These are phyloP conservation scores for Leptopilina syphax DNA, from an alignment of 2,888 invertebrate species.

Conservation along the genomic window DNA sequence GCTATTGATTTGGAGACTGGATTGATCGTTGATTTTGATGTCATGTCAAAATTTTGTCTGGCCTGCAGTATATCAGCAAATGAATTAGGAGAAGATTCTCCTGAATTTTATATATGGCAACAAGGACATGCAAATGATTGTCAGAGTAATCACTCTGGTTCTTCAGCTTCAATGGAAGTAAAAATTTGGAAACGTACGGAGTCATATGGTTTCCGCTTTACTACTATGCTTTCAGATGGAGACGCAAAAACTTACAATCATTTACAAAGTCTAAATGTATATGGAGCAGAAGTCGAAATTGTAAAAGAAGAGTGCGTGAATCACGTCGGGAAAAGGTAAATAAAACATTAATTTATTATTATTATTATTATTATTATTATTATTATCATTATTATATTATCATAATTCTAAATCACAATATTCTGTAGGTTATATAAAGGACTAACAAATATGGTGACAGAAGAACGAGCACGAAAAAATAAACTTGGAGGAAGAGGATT, in stretches of 20 bases:
- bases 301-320: conserved; percentile 51
- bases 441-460: too few relatives aligned
- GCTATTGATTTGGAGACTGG: too few relatives aligned
- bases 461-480: too few relatives aligned
- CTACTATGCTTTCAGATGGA: conserved; percentile 49
- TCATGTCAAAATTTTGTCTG: too few relatives aligned
- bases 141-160: conserved; percentile 51
- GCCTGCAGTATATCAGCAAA: too few relatives aligned
- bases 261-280: conserved; percentile 44
- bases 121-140: conserved; percentile 49
- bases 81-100: too few relatives aligned
- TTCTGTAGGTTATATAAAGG: too few relatives aligned
- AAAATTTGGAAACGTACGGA: conserved; percentile 50
- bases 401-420: too few relatives aligned
- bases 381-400: too few relatives aligned
- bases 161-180: conserved; percentile 55
- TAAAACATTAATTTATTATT: too few relatives aligned
- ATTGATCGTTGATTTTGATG: too few relatives aligned
- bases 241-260: conserved; percentile 49
- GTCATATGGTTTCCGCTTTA: conserved; percentile 45
- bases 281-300: conserved; percentile 44
- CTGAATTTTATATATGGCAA: conserved; percentile 25
- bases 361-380: too few relatives aligned
- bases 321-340: conserved; percentile 50
- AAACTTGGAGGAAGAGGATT: conserved; percentile 39